phyloP scores from a whole-genome alignment of 2,113 vertebrate species.

The Istiophorus platypterus region DNA sequence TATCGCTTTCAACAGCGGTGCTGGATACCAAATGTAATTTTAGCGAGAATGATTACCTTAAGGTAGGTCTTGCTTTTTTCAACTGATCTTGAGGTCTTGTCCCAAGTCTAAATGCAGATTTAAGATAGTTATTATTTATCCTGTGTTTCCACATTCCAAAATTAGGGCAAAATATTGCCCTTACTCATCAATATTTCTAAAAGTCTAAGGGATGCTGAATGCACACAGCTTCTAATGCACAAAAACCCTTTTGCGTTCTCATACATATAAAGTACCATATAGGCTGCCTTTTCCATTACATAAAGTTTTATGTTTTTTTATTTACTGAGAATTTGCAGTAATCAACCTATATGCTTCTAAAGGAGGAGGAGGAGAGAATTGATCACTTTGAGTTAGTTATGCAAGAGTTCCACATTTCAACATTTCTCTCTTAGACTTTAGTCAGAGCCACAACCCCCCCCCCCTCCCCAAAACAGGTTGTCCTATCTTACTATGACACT shows the following conservation, averaged over 20 bases:
- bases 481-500: background rate
- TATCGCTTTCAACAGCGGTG: too few relatives aligned
- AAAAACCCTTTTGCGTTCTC: background rate
- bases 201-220: background rate
- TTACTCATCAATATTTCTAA: background rate
- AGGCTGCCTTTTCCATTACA: too few relatives aligned
- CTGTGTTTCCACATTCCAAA: background rate
- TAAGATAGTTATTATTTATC: background rate
- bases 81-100: background rate
- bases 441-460: slow-evolving; percentile 8
- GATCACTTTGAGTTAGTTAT: slow-evolving; percentile 45
- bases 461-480: background rate
- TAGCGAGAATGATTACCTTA: background rate
- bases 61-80: background rate
- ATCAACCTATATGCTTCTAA: background rate
- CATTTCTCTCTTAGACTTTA: slow-evolving; percentile 20
- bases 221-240: background rate
- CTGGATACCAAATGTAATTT: background rate
- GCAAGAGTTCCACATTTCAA: slow-evolving; percentile 24
- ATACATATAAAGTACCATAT: background rate
- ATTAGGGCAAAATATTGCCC: background rate
- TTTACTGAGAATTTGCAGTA: background rate
- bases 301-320: background rate
- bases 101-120: background rate
- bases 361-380: slow-evolving; percentile 43